phyloP scores from a whole-genome alignment of 2,888 invertebrate species.

The Leucophenga maculata region DNA sequence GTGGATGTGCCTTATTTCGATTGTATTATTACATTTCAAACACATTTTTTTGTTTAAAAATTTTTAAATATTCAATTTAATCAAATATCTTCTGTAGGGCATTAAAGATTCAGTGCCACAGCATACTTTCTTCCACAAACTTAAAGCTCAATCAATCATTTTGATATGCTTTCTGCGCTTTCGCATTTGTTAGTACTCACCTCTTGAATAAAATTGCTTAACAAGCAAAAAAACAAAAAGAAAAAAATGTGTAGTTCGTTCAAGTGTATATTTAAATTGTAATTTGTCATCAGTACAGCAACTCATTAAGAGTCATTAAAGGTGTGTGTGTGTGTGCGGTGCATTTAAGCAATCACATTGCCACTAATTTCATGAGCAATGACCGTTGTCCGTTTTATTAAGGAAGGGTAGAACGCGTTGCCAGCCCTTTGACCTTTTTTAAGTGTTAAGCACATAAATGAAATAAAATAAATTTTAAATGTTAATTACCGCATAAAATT shows the following conservation, averaged over 20 bases:
- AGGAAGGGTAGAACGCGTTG: not conserved
- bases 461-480: conserved; percentile 44
- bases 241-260: not conserved
- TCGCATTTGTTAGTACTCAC: not conserved
- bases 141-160: conserved; percentile 1
- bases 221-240: not conserved
- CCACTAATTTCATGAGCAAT: conserved; percentile 50
- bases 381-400: conserved; percentile 1
- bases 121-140: too few species aligned
- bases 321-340: not conserved
- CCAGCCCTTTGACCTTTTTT: conserved; percentile 48
- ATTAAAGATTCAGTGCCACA: too few species aligned
- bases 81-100: too few species aligned
- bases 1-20: too few species aligned
- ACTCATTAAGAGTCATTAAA: conserved; percentile 42
- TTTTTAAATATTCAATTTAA: too few species aligned
- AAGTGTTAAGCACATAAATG: conserved; percentile 13
- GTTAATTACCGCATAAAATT: conserved; percentile 42
- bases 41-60: too few species aligned
- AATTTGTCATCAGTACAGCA: conserved; percentile 43
- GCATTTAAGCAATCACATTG: conserved; percentile 38
- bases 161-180: not conserved
- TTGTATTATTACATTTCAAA: too few species aligned
- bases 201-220: not conserved
- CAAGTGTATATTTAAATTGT: conserved; percentile 13